Percentiles rank a stretch among this genome's conserved stretches.
phyloP scores from a whole-genome alignment of 1,140 invertebrate species.

The Drosophila nikananu region DNA sequence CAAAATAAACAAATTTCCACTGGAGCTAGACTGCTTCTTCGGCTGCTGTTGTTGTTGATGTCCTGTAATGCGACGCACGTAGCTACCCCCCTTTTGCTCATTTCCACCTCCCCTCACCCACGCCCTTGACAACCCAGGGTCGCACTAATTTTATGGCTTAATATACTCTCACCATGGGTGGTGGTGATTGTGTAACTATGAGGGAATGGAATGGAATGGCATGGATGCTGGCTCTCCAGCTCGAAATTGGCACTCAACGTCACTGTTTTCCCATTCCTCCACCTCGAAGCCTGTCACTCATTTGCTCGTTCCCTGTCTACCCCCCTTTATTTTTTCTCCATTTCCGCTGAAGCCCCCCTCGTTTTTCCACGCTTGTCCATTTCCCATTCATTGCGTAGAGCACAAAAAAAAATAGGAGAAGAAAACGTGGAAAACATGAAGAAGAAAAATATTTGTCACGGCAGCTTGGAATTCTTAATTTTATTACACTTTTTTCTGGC shows the following conservation, averaged over 20 bases:
- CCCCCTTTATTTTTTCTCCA: slow-evolving; percentile 7
- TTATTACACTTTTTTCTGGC: slow-evolving; percentile 77
- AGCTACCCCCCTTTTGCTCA: slow-evolving; percentile 12
- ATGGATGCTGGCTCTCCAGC: slow-evolving; percentile 54
- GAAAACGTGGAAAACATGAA: slow-evolving; percentile 22
- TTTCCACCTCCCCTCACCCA: background rate
- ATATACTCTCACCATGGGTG: slow-evolving; percentile 69
- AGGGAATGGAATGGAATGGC: slow-evolving; percentile 30
- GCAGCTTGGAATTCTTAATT: slow-evolving; percentile 85
- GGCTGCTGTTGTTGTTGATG: slow-evolving; percentile 12
- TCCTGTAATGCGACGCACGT: slow-evolving; percentile 71
- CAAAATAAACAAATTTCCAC: slow-evolving; percentile 77
- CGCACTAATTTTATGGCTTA: slow-evolving; percentile 85
- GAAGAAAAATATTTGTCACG: slow-evolving; percentile 79
- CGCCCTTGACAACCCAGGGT: slow-evolving; percentile 28
- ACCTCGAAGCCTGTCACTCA: slow-evolving; percentile 70
- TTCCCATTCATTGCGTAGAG: slow-evolving; percentile 60
- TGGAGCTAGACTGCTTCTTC: slow-evolving; percentile 26
- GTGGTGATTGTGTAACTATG: slow-evolving; percentile 38
- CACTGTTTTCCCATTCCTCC: slow-evolving; percentile 46
- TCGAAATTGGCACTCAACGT: slow-evolving; percentile 79
- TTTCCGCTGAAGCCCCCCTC: slow-evolving; percentile 7
- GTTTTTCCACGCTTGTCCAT: slow-evolving; percentile 31
- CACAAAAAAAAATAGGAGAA: slow-evolving; percentile 11
- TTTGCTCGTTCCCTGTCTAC: slow-evolving; percentile 46